phyloP scores from a whole-genome alignment of 2,113 vertebrate genomes.

The Petaurus breviceps region DNA sequence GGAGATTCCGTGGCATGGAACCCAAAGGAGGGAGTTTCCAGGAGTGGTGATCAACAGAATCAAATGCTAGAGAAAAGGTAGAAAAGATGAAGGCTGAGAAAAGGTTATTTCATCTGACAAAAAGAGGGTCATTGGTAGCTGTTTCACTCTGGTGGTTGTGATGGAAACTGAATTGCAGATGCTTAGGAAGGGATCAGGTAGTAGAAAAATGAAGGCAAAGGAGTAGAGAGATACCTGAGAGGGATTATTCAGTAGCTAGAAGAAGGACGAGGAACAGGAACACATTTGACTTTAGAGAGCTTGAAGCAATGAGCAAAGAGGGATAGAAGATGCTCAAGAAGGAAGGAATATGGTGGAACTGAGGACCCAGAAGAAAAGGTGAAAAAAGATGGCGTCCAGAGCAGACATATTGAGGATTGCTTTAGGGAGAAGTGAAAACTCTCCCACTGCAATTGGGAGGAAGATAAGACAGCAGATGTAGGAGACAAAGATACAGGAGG shows the following conservation, averaged over 20 bases:
- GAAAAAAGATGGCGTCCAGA: neutral
- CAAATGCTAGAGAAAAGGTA: neutral
- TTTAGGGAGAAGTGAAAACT: neutral
- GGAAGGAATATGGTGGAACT: neutral
- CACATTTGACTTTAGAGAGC: slow-evolving; percentile 20
- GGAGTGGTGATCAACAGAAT: neutral
- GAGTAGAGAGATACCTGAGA: neutral
- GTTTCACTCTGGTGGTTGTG: neutral
- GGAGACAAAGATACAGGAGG: neutral
- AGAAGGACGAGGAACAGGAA: neutral
- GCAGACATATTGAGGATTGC: neutral
- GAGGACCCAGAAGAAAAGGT: neutral
- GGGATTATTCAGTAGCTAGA: neutral
- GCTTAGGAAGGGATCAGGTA: neutral
- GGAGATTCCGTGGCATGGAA: neutral
- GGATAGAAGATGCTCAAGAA: neutral
- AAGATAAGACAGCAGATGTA: neutral
- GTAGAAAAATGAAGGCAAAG: neutral
- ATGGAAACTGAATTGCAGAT: neutral
- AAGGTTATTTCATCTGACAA: neutral
- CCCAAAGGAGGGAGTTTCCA: neutral
- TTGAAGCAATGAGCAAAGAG: neutral
- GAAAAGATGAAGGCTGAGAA: neutral
- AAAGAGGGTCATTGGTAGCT: neutral
- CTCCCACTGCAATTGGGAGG: neutral